Base-by-base conservation (phyloP, 1,140 invertebrate genomes). In the Muscidifurax raptorellus region DNA sequence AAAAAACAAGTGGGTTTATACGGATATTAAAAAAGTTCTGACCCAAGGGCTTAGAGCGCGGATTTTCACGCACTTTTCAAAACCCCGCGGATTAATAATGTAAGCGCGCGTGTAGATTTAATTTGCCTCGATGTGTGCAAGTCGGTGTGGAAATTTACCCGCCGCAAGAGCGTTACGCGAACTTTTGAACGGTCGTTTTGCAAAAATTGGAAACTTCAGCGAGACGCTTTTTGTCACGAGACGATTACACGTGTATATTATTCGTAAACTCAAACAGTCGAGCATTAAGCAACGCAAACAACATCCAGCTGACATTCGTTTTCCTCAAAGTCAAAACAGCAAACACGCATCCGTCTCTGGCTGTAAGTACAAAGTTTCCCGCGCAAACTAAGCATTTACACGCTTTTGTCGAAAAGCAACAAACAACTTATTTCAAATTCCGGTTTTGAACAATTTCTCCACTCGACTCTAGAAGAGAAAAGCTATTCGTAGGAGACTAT, bases 21-120 rank as follows among this genome's bases (percentile, higher is more conserved):
- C 66, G 15, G 66, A 69, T 69, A 69, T 69, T 69, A 69, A 69
- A 69, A 69, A 69, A 69, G 7, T 69, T 69, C 9, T 9, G 5
- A 9, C 7, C 36, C 7, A 9, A 10, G 18, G 22, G 0, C 15
- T 59, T n/a, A 71, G 28, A 6, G 27, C 27, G 12, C 27, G 28
- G 12, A 28, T 71, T 71, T 71, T 71, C 28, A 71, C 52, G 52
- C 52, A 59, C 15, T 22, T 59, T 59, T 59, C 52, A n/a, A 7
- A 59, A 59, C 22, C 22, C 1, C 44, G 44, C 40, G 40, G 40
- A 40, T 40, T 7, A 47, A n/a, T n/a, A n/a, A n/a, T n/a, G 1
- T 13, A 13, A 1, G 44, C 44, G 7, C 44, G 44, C 7, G 52
- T n/a, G 52, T 18, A 52, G 0, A 59, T 59, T 59, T 59, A 59